These are phyloP conservation scores for Papio anubis DNA, from an alignment of 2,113 vertebrate species.

Conservation along the genomic window DNA sequence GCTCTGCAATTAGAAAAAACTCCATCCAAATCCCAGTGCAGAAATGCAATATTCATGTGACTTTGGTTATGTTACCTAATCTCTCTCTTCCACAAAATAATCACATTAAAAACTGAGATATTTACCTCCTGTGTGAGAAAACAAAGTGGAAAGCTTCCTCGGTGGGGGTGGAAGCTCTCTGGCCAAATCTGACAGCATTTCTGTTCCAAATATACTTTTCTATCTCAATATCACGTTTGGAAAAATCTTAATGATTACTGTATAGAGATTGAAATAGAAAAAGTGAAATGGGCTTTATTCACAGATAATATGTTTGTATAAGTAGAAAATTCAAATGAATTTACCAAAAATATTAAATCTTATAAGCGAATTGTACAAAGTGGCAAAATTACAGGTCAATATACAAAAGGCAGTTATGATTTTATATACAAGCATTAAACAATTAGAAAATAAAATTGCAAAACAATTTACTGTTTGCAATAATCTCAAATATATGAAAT, in stretches of 20 bases:
- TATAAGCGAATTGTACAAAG: neutral
- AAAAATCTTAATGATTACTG: neutral
- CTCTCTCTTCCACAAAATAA: neutral
- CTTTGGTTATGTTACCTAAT: neutral
- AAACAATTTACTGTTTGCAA: neutral
- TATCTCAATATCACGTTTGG: neutral
- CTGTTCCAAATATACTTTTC: neutral
- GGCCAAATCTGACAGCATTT: neutral
- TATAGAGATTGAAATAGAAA: neutral
- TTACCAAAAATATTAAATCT: neutral
- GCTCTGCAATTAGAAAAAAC: neutral
- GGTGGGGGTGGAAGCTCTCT: fast-evolving
- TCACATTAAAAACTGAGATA: neutral
- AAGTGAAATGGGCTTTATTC: neutral
- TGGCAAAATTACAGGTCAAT: neutral
- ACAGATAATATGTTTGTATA: neutral
- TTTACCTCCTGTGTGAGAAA: neutral
- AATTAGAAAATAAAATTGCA: neutral
- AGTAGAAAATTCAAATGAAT: neutral
- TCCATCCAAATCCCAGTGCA: neutral
- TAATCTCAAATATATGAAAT: neutral
- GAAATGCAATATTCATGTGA: neutral
- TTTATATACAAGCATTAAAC: neutral
- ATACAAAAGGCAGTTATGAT: neutral
- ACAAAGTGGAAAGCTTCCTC: fast-evolving